phyloP scores from a whole-genome alignment of 2,113 vertebrate genomes.

The Mesembrinibis cayennensis region DNA sequence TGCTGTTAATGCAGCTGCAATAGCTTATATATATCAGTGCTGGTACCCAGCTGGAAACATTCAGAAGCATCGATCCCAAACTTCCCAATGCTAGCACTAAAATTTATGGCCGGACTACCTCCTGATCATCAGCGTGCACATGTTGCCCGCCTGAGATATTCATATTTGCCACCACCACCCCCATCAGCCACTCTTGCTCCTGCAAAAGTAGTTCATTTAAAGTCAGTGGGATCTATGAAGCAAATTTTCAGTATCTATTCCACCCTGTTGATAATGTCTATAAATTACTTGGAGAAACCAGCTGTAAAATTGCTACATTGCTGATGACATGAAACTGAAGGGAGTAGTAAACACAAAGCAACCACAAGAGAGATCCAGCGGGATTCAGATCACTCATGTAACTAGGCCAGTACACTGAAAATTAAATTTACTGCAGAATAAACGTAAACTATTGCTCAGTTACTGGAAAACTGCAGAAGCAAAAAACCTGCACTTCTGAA shows the following conservation, averaged over 20 bases:
- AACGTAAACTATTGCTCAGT: conserved; percentile 18
- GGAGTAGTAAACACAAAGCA: conserved; percentile 70
- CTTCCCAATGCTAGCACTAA: not conserved
- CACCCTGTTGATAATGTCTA: conserved; percentile 42
- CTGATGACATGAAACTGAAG: conserved; percentile 61
- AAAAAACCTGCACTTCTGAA: not conserved
- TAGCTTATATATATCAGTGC: not conserved
- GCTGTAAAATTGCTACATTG: conserved; percentile 54
- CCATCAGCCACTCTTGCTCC: not conserved
- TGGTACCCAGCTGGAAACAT: not conserved
- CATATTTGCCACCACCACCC: not conserved
- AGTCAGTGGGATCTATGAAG: conserved; percentile 31
- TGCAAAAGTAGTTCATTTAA: not conserved
- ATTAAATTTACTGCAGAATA: conserved; percentile 1
- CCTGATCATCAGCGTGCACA: fast-evolving
- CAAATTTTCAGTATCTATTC: conserved; percentile 41
- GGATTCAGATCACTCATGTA: conserved; percentile 66
- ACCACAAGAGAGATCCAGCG: conserved; percentile 41
- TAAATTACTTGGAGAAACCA: conserved; percentile 60
- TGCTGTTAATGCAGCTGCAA: not conserved
- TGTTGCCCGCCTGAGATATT: not conserved
- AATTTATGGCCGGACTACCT: not conserved
- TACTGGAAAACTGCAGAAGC: conserved; percentile 19
- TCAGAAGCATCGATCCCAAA: not conserved
- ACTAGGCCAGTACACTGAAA: conserved; percentile 56